phyloP scores from a whole-genome alignment of 2,797 vertebrate genomes.

The Sphenodon punctatus region DNA sequence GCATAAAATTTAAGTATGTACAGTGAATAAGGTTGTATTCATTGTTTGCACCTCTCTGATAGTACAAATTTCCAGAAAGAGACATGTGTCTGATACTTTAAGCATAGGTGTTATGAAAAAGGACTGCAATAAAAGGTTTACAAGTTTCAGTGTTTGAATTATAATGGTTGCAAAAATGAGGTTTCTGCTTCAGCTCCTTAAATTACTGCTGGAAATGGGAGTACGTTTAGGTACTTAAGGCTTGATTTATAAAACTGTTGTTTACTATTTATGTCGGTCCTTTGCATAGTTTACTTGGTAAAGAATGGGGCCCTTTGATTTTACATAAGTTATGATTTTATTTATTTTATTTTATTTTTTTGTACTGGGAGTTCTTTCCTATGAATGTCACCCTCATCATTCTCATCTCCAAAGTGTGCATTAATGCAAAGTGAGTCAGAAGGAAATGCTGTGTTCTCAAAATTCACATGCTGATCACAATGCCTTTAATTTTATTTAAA shows the following conservation, averaged over 20 bases:
- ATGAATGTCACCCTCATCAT: slow-evolving; percentile 16
- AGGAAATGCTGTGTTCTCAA: slow-evolving; percentile 5
- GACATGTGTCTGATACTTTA: not conserved
- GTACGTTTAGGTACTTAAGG: slow-evolving; percentile 35
- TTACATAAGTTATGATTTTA: slow-evolving; percentile 36
- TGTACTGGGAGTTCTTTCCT: slow-evolving; percentile 32
- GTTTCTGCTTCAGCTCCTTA: slow-evolving; percentile 28
- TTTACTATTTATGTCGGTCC: slow-evolving; percentile 31
- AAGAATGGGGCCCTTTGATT: slow-evolving; percentile 26
- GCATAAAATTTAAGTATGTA: not conserved
- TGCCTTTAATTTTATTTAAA: slow-evolving; percentile 39
- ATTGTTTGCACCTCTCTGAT: not conserved
- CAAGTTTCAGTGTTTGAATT: slow-evolving; percentile 45
- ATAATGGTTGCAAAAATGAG: slow-evolving; percentile 30
- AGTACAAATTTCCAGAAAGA: not conserved
- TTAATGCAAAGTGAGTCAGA: slow-evolving; percentile 20
- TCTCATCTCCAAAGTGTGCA: slow-evolving; percentile 18
- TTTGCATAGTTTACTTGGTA: slow-evolving; percentile 26
- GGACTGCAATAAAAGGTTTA: slow-evolving; percentile 31
- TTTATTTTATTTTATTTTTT: too few species aligned
- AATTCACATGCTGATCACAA: not conserved
- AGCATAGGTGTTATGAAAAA: slow-evolving; percentile 11
- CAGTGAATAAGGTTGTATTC: not conserved
- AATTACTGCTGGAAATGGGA: slow-evolving; percentile 29
- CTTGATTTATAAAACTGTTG: slow-evolving; percentile 54